Evolutionary conservation across 1,140 invertebrate genomes (phyloP), one percentile per base, ranked within the genome.

Genomic region (Macrosteles quadrilineatus): DNA sequence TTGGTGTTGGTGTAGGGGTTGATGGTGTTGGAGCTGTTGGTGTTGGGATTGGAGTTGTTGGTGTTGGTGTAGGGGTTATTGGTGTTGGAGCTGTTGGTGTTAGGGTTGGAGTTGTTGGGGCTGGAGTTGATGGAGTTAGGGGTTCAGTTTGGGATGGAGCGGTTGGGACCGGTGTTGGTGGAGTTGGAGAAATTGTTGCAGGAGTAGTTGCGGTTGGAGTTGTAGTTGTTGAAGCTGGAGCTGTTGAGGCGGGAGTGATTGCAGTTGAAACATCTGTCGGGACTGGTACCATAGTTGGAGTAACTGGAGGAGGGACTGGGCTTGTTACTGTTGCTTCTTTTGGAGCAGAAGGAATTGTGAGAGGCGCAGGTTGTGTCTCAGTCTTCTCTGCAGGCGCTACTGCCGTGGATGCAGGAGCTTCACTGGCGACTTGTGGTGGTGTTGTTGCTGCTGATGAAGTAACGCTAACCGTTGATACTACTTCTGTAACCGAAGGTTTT

Each of bases 381-480:
- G 47, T 11, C n/a, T 36, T 14, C 32, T 6, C 32, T 23, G 47
- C 6, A 19, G 47, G 3, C 47, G n/a, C 17, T 50, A 72, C 72
- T 65, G 73, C 72, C 19, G 73, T 70, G 32, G 75, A 23, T 36
- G 72, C 30, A 66, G 50, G 65, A 66, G 73, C 45, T 71, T 65
- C 59, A 25, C 62, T 30, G 40, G 57, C 29, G 36, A 50, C 50
- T 53, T 53, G 67, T 19, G 32, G n/a, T 66, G 55, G 30, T 43
- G 50, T n/a, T 21, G 68, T 21, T 71, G 70, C 40, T 19, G 62
- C 30, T 45, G 68, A 47, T 31, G 69, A 32, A 57, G 74, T 19
- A 11, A 71, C 70, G 68, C 75, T 64, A 53, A 76, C 70, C 21
- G 77, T 71, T 19, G 75, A 74, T 47, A 76, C 72, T 21, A 68